phyloP scores from a whole-genome alignment of 2,797 vertebrate species.

The Cottoperca gobio region DNA sequence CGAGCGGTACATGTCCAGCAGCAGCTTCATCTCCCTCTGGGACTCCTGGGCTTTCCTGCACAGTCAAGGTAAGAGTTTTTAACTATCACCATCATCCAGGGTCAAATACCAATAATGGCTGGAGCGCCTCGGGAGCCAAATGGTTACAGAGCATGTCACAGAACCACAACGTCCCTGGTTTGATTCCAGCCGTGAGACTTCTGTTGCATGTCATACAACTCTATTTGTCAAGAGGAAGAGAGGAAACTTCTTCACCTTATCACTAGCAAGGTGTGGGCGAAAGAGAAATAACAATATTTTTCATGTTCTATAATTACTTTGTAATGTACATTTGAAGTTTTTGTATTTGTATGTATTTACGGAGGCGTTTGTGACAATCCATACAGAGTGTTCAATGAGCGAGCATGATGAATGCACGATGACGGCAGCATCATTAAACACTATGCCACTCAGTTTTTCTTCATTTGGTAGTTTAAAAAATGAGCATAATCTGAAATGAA shows the following conservation, averaged over 20 bases:
- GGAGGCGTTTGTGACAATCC: neutral
- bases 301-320: neutral
- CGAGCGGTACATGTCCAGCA: conserved; percentile 97
- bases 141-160: too few relatives aligned
- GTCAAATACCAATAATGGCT: neutral
- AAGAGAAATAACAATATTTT: neutral
- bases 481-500: accelerated
- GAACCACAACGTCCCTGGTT: too few relatives aligned
- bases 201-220: too few relatives aligned
- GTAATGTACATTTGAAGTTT: neutral
- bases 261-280: neutral
- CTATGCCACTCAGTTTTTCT: too few relatives aligned
- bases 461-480: neutral
- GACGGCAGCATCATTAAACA: neutral
- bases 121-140: too few relatives aligned
- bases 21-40: conserved; percentile 97
- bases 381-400: neutral
- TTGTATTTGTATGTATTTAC: neutral
- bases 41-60: conserved; percentile 96
- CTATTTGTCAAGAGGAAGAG: neutral
- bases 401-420: neutral
- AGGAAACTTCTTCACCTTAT: neutral
- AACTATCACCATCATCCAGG: neutral
- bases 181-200: too few relatives aligned
- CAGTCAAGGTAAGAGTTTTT: conserved; percentile 3